Evolutionary conservation across 2,797 vertebrate species (phyloP), one percentile per base, ranked within the genome.

Genomic region (Mus spretus): DNA sequence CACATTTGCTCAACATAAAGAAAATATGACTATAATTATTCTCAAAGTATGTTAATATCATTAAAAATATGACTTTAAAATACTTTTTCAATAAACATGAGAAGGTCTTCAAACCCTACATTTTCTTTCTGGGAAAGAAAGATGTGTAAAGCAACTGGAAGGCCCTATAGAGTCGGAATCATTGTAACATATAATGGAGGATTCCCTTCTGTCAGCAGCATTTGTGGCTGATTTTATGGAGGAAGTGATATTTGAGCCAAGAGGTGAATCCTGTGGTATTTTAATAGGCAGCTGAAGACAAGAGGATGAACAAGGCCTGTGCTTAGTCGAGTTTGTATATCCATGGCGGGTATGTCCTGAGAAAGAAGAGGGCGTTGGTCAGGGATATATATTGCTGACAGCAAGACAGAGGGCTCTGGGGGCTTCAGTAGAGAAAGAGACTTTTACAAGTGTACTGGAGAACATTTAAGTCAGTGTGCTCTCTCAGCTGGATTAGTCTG

Each of bases 121-220:
- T 55, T 94, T 92, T 50, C 22, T 22, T 79, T 85, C 37, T 47
- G 81, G 22, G 57, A 65, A 75, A 78, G 88, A 87, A 90, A 31
- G 50, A 55, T 31, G n/a, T 74, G 3, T 15, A 79, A 63, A 50
- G 40, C 24, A 55, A 6, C 9, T 37, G 17, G 0, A 28, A 20
- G 57, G 65, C 28, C 17, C 4, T 80, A 26, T 53, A 81, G 84
- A 85, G 20, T 79, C 14, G 47, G 44, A 82, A 83, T 15, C 34
- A 10, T 15, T 2, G 37, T 53, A 82, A 22, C 3, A 65, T 44
- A 10, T 28, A 40, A 59, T 28, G n/a, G 59, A 55, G 44, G 53
- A 77, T 31, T 67, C 67, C 37, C 65, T 85, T 91, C 79, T 93
- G 57, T 37, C 28, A 85, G 74, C 37, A n/a, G 55, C 79, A 26